Evolutionary conservation across 92 coral and sea anemone genomes (phyloP), one percentile per base, ranked within the genome.

Genomic region (Muricea muricata): DNA sequence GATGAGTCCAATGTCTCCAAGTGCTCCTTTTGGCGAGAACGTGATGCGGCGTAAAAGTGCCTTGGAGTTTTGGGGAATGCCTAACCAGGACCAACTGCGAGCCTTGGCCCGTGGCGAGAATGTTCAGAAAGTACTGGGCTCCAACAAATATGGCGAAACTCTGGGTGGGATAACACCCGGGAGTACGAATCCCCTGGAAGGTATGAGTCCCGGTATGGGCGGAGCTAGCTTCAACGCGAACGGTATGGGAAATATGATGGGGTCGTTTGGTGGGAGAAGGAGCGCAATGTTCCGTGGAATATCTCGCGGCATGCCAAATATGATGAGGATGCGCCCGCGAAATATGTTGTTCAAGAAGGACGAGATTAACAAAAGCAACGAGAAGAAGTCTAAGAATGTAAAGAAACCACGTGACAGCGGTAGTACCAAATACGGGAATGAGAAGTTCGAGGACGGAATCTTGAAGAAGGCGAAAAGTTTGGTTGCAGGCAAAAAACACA

Each of bases 61-160:
- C 73, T 52, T 82, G 72, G 74, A 71, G 40, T 78, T 78, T 45
- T 78, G 83, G 83, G 83, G 83, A 20, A 24, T 57, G 37, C 83
- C 83, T 11, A 78, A 78, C 71, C 83, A 58, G 23, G 83, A 78
- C 18, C 83, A 78, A 26, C 24, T 87, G 58, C 31, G 45, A 29
- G 90, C 85, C 24, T 63, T 89, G 45, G 79, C 80, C 17, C 91
- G 83, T 90, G 84, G 85, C 73, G 32, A 91, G 81, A 63, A 42
- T 91, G 63, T 82, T 76, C 60, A 85, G 86, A 50, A 79, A 82
- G 83, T 86, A 55, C 73, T 77, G 57, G 90, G 90, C 58, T 39
- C 46, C 30, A 83, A 80, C 35, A 41, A 25, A n/a, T 78, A 78
- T 34, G 83, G 83, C 9, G 83, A 78, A 23, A 78, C 21, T 45